Conservation (phyloP, 2,888 invertebrate genomes). For the Acrobasis repandana region DNA sequence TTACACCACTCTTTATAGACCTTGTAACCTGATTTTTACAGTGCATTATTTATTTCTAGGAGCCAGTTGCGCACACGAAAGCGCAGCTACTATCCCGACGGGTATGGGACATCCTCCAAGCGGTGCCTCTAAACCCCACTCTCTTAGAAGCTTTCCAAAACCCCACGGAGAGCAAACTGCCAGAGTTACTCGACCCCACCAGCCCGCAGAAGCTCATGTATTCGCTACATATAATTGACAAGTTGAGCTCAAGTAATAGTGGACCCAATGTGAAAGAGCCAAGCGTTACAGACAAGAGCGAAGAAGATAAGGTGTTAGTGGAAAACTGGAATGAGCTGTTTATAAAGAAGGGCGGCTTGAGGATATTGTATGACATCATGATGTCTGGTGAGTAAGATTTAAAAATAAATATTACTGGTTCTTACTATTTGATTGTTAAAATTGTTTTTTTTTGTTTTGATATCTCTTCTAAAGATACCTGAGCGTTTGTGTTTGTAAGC, state of each 20-base stretch:
- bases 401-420: constrained; percentile 1
- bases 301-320: constrained; percentile 58
- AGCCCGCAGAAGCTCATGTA: constrained; percentile 98
- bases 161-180: constrained; percentile 85
- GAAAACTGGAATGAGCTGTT: constrained; percentile 90
- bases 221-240: constrained; percentile 92
- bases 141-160: constrained; percentile 92
- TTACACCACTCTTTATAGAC: too few relatives aligned
- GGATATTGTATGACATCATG: constrained; percentile 95
- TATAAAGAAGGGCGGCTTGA: constrained; percentile 93
- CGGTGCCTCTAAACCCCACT: constrained; percentile 94
- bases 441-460: too few relatives aligned
- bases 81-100: constrained; percentile 94
- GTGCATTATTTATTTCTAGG: constrained; percentile 59
- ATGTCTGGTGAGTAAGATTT: constrained; percentile 85
- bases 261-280: constrained; percentile 58
- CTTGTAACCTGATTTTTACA: too few relatives aligned
- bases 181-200: constrained; percentile 91
- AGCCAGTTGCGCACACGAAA: constrained; percentile 90
- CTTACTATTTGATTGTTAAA: too few relatives aligned
- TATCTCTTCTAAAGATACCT: too few relatives aligned
- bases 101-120: constrained; percentile 97
- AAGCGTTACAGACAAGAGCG: constrained; percentile 54
- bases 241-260: constrained; percentile 64
- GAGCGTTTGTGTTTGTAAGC: too few relatives aligned